A percentile compares a stretch with the other conserved stretches of the same genome.
Evolutionary conservation across 2,113 vertebrate species (phyloP).

Genomic region (Proteles cristata): DNA sequence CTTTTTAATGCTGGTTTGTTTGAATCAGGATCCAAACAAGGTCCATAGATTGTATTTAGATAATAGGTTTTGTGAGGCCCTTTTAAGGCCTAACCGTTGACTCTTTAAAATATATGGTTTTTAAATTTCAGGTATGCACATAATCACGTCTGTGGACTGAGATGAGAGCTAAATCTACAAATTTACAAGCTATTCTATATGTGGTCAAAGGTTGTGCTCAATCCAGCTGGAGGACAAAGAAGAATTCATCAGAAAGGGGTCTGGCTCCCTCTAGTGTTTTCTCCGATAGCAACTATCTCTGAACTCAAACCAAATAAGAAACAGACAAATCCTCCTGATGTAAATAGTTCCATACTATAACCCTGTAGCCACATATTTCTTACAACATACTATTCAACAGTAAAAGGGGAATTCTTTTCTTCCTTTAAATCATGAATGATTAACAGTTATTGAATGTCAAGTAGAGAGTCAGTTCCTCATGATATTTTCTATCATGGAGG

Average conservation of each 20-base stretch:
- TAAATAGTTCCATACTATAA: neutral
- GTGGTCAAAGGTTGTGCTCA: neutral
- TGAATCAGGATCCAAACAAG: slow-evolving; percentile 24
- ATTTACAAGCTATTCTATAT: neutral
- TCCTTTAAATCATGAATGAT: neutral
- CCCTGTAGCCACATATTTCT: neutral
- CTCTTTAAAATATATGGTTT: slow-evolving; percentile 18
- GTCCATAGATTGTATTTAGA: neutral
- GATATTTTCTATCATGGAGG: neutral
- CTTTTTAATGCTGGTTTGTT: slow-evolving; percentile 33
- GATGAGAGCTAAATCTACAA: slow-evolving; percentile 19
- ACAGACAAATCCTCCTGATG: neutral
- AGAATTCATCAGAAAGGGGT: slow-evolving; percentile 53
- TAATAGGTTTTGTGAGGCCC: slow-evolving; percentile 2
- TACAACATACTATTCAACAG: neutral
- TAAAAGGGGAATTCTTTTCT: neutral
- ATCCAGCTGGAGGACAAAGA: neutral
- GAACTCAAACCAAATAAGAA: neutral
- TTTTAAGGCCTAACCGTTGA: neutral
- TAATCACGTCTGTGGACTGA: neutral
- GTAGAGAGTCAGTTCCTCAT: neutral
- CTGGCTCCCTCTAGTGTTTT: slow-evolving; percentile 78
- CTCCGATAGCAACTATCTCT: neutral
- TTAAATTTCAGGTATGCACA: slow-evolving; percentile 42
- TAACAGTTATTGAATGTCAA: neutral